Evolutionary conservation across 2,797 vertebrate genomes (phyloP).

Genomic region (Acrossocheilus fasciatus): DNA sequence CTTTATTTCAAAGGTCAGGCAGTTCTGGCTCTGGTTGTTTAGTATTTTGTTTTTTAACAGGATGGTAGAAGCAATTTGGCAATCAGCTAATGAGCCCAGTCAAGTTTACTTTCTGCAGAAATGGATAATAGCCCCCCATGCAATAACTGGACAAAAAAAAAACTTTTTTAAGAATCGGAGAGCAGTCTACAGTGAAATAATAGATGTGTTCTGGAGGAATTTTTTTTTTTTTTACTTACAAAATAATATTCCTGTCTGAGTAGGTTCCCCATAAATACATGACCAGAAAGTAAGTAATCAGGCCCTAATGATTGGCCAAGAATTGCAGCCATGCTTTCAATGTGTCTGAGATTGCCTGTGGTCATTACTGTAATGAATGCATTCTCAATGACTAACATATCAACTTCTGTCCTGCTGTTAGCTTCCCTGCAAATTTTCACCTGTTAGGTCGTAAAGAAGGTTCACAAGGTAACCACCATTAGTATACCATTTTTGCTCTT

Average conservation of each 20-base stretch:
- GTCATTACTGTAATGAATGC: slow-evolving; percentile 31
- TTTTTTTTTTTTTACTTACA: background rate
- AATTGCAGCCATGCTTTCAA: slow-evolving; percentile 17
- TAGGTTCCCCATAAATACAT: background rate
- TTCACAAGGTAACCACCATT: no score
- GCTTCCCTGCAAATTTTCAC: background rate
- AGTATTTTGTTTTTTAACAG: slow-evolving; percentile 14
- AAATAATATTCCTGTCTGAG: background rate
- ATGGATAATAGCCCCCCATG: background rate
- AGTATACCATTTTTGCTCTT: no score
- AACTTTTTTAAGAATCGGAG: background rate
- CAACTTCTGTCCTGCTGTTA: slow-evolving; percentile 7
- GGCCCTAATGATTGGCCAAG: slow-evolving; percentile 13
- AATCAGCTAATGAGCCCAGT: slow-evolving; percentile 17
- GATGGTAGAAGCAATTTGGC: slow-evolving; percentile 1
- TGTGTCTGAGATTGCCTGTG: slow-evolving; percentile 2
- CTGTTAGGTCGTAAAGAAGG: background rate
- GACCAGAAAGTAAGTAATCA: slow-evolving; percentile 26
- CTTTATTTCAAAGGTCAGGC: slow-evolving; percentile 12
- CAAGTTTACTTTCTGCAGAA: background rate
- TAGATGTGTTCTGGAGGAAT: background rate
- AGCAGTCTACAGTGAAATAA: background rate
- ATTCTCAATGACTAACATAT: background rate
- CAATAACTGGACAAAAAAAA: background rate
- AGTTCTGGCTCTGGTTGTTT: background rate